Evolutionary conservation across 1,140 invertebrate genomes (phyloP), one percentile per base, ranked within the genome.

Genomic region (Atopsyche davidsoni): DNA sequence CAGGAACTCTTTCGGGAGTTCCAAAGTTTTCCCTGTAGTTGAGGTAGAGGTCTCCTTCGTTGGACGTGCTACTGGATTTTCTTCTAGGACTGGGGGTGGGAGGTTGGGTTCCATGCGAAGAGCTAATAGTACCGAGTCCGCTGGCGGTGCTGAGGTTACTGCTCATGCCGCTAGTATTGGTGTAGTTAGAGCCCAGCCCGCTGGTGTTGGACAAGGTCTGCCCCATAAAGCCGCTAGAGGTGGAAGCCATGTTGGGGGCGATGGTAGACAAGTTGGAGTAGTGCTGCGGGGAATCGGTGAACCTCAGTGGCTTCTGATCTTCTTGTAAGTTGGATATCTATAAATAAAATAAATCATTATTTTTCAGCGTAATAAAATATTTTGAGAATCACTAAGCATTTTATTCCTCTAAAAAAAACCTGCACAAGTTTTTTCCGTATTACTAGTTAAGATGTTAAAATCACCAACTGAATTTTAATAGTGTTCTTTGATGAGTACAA

Each of bases 241-340:
- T 66, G 1, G 71, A 71, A 0, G 69, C 51, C 50, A 69, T 64
- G 38, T 55, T 55, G 45, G 59, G 11, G n/a, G 45, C 44, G n/a
- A 60, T 17, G 43, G 54, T 39, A 25, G 60, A 39, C 46, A 54
- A 36, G 44, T 35, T 57, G 16, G 68, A 58, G 67, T 81, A 80
- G 57, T 87, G 83, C 48, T 84, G 80, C 2, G 85, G 84, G 1
- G 84, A 86, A 65, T 89, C 86, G 0, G 83, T 86, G 60, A 87
- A 88, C 17, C 85, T 69, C 9, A 87, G 63, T 1, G 86, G 85
- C 60, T 81, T 83, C 40, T 78, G 72, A 14, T 78, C 75, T 39
- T 75, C 73, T 62, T 75, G 71, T 2, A 75, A 60, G 39, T 66
- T 73, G 3, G 68, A 62, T 38, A 70, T 64, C 69, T 72, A 63